Conservation (phyloP, 2,113 vertebrate species). For the Setophaga coronata region DNA sequence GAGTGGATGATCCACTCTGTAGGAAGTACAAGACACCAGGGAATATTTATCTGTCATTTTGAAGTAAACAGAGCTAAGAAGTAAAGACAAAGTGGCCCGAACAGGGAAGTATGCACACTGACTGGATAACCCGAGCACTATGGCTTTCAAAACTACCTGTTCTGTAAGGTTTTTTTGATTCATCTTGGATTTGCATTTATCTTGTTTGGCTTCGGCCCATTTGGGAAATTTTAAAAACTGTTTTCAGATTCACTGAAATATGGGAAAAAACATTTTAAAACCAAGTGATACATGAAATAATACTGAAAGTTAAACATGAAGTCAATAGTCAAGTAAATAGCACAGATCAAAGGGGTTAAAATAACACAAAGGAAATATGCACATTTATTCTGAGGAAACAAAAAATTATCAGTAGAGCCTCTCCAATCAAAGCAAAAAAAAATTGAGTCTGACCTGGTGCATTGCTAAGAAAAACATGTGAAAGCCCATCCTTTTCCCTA, state of each 20-base stretch:
- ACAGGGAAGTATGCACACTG: not conserved
- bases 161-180: not conserved
- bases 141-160: not conserved
- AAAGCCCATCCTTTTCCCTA: not conserved
- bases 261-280: accelerated
- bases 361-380: not conserved
- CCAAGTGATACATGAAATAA: accelerated
- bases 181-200: not conserved
- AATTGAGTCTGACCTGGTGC: not conserved
- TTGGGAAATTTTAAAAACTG: not conserved
- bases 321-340: not conserved
- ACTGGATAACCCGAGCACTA: not conserved
- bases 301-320: not conserved
- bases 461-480: not conserved
- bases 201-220: not conserved
- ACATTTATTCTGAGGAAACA: not conserved
- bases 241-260: not conserved
- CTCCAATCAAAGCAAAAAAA: not conserved
- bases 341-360: not conserved
- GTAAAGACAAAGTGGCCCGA: not conserved
- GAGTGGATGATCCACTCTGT: not conserved
- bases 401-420: not conserved
- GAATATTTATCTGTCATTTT: not conserved
- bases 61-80: not conserved
- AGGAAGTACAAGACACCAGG: not conserved